Evolutionary conservation across 1,140 invertebrate species (phyloP).

Genomic region (Tetramorium alpestre): DNA sequence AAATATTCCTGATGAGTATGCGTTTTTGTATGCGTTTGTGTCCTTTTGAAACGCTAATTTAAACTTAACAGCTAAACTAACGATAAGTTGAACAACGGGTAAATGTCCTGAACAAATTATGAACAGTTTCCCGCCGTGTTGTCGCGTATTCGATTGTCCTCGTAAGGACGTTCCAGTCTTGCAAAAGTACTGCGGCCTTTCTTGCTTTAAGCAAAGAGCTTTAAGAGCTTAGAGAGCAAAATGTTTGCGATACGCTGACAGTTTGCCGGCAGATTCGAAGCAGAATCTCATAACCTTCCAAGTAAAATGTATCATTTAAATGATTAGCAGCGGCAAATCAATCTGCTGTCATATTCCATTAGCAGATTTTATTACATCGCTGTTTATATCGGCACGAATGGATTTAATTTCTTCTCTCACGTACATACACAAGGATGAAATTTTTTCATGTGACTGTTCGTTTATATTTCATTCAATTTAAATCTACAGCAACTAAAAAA

Average conservation of each 20-base stretch:
- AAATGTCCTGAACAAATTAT: background rate
- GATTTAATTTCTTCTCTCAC: background rate
- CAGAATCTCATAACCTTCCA: background rate
- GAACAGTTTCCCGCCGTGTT: background rate
- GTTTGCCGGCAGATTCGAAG: background rate
- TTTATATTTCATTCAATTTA: background rate
- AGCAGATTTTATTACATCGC: background rate
- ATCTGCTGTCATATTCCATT: background rate
- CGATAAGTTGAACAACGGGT: background rate
- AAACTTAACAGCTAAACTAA: constrained; percentile 1
- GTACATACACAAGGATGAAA: background rate
- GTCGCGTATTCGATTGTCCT: background rate
- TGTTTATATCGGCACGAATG: background rate
- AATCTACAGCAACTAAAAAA: background rate
- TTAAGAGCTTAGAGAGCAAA: background rate
- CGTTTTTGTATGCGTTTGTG: background rate
- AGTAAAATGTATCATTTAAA: background rate
- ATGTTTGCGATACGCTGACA: background rate
- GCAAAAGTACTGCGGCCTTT: background rate
- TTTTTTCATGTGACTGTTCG: background rate
- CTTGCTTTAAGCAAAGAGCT: background rate
- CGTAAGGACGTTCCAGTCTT: background rate
- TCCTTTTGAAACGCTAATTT: constrained; percentile 27
- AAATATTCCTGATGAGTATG: constrained; percentile 5
- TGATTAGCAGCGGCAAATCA: background rate